Evolutionary conservation across 2,797 vertebrate genomes (phyloP), one percentile per base, ranked within the genome.

Genomic region (Parauchenoglanis punctatus): DNA sequence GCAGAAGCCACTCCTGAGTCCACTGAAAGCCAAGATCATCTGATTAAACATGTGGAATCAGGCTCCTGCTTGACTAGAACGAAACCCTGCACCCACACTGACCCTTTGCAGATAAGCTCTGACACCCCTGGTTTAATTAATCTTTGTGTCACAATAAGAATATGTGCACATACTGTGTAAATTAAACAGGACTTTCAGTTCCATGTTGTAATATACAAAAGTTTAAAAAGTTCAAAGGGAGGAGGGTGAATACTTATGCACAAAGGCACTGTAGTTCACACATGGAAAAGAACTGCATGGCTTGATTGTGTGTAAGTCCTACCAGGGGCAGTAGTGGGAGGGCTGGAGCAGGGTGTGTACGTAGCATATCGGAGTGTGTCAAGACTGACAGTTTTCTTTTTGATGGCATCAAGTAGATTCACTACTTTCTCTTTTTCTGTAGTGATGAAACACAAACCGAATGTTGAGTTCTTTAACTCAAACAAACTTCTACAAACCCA

Each of bases 391-490:
- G 93, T 97, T 95, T 97, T 98, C 94, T 99, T 97, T 95, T 98
- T 99, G 94, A 99, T 96, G 91, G 97, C 97, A 88, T 96, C 97
- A 59, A 99, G 97, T 94, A 99, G 95, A 93, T 97, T 97, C 88
- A 96, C 94, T 91, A 98, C 96, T 89, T 96, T 97, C 95, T 99
- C 97, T 93, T 97, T 99, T 94, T 99, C 98, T 99, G 87, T 2
- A 35, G n/a, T 61, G n/a, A 75, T n/a, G 28, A 56, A 72, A 82
- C 28, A 40, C 15, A 61, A 18, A 70, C 58, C 15, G n/a, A 44
- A 68, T 15, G 18, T 25, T 49, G 49, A 49, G 49, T 54, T 67
- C 31, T 58, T 40, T 12, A 81, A 59, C 61, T 44, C 25, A 65
- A 49, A 40, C 10, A 40, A 15, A 59, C 49, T 58, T 28, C 17